Evolutionary conservation across 2,113 vertebrate species (phyloP).

Genomic region (Peromyscus polionotus): DNA sequence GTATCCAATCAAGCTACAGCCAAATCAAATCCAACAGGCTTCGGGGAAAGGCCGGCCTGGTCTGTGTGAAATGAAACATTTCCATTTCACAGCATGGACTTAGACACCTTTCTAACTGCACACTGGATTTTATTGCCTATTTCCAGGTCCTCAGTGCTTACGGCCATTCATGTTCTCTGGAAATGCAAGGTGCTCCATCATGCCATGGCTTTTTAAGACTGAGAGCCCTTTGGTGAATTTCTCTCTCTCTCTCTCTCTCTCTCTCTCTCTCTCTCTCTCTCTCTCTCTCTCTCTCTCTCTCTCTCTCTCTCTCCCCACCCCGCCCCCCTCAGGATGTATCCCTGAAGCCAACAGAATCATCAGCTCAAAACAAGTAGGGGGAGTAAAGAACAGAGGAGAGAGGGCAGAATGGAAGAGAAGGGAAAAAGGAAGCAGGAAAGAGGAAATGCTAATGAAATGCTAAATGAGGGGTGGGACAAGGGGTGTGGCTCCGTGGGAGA

Average conservation of each 20-base stretch:
- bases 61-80: not conserved
- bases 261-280: too few species aligned
- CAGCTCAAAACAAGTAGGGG: not conserved
- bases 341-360: not conserved
- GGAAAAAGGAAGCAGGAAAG: too few species aligned
- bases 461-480: not conserved
- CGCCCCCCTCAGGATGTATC: not conserved
- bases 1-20: not conserved
- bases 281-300: too few species aligned
- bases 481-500: not conserved
- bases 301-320: too few species aligned
- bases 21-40: not conserved
- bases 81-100: not conserved
- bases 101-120: constrained; percentile 17
- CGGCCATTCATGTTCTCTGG: not conserved
- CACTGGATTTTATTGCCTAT: not conserved
- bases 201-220: not conserved
- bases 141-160: not conserved
- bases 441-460: not conserved
- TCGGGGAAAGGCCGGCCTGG: not conserved
- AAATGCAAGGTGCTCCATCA: not conserved
- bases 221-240: not conserved
- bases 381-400: not conserved
- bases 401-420: not conserved
- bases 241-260: too few species aligned